These are phyloP conservation scores for Salminus brasiliensis DNA, from an alignment of 2,113 vertebrate genomes.

Conservation along the genomic window DNA sequence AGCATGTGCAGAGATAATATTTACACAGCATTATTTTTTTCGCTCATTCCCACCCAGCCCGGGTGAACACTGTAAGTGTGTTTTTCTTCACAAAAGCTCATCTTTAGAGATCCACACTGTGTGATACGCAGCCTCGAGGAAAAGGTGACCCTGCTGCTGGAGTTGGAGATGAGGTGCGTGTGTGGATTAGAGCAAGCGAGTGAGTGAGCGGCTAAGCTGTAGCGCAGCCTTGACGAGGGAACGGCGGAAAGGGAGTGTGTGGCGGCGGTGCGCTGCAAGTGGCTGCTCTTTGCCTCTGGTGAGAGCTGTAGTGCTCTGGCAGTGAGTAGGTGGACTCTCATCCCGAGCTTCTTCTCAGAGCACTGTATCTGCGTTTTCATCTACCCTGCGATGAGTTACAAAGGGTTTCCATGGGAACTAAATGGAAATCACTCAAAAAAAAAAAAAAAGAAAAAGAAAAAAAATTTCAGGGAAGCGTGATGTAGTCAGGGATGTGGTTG, in stretches of 20 bases:
- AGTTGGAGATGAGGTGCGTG: not conserved
- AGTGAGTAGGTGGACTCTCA: constrained; percentile 59
- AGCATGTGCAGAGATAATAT: not conserved
- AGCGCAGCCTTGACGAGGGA: not conserved
- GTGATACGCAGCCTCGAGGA: not conserved
- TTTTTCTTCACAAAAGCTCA: not conserved
- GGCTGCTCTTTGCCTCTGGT: constrained; percentile 47
- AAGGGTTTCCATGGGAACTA: constrained; percentile 71
- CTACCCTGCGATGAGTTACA: constrained; percentile 47
- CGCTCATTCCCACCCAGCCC: not conserved
- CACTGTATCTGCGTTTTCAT: constrained; percentile 46
- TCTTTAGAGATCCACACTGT: not conserved
- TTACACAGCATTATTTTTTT: constrained; percentile 14
- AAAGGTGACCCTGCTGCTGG: not conserved
- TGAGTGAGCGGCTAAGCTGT: not conserved
- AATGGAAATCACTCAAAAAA: constrained; percentile 52
- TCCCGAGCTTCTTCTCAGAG: constrained; percentile 38
- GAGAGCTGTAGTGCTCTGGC: constrained; percentile 46
- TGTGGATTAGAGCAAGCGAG: constrained; percentile 5
- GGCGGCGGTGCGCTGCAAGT: constrained; percentile 18
- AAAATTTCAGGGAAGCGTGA: constrained; percentile 2
- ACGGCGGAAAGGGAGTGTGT: constrained; percentile 8
- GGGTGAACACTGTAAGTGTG: not conserved
- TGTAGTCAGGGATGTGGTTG: constrained; percentile 33
- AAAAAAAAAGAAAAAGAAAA: not conserved